Evolutionary conservation across 2,888 invertebrate genomes (phyloP), one percentile per base, ranked within the genome.

Genomic region (Cepaea hortensis): DNA sequence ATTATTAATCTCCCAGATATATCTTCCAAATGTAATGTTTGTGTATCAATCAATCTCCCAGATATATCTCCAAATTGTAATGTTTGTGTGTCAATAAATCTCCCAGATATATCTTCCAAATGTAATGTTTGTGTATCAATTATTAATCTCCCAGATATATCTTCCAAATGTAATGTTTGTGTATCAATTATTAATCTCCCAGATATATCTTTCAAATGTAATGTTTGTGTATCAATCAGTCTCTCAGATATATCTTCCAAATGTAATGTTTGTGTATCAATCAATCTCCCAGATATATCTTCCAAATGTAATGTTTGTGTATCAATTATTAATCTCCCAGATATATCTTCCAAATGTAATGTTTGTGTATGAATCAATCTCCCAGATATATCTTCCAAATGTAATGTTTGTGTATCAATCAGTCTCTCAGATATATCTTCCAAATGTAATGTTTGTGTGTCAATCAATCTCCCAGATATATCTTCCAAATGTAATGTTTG

Each of bases 191-290:
- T 55, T 9, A 11, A 46, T 55, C 62, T 20, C 18, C 23, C 84
- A 91, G 91, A 87, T 91, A 13, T 88, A 87, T 81, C 85, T 91
- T 23, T 91, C 91, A 50, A 89, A 87, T 73, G 91, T n/a, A n/a
- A n/a, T n/a, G n/a, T n/a, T n/a, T n/a, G n/a, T n/a, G n/a, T n/a
- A n/a, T n/a, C n/a, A n/a, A n/a, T n/a, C n/a, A n/a, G n/a, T n/a
- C n/a, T n/a, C n/a, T n/a, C n/a, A n/a, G 35, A 35, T 35, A 35
- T 35, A 35, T 35, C 35, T 35, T 1, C 35, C 0, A 35, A 35
- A 35, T 35, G 0, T 35, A 35, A 35, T 35, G 35, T 35, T 35
- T 82, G 46, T 48, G 70, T 50, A 0, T 72, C 50, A 77, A 65
- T 55, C 11, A 11, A 46, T 55, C 62, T 20, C 18, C 23, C 84